A percentile compares a stretch with the other conserved stretches of the same genome.
Evolutionary conservation across 2,888 invertebrate genomes (phyloP).

Genomic region (Harpalus rufipes): DNA sequence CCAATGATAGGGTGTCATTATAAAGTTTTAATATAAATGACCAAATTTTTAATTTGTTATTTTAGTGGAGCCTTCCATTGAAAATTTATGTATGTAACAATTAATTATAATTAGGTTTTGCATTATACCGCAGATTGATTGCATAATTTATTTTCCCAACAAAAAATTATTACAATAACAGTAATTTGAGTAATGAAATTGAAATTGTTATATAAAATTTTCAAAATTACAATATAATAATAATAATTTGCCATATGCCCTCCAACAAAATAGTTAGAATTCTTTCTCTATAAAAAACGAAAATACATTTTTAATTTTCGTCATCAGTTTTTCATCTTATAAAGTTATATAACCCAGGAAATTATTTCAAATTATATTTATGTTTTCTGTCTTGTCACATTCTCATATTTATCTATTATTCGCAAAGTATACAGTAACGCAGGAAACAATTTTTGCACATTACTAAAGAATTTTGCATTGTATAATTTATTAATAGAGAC

Average conservation of each 20-base stretch:
- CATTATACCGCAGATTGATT: too few relatives aligned
- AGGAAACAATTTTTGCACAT: constrained; percentile 24
- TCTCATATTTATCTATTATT: not conserved
- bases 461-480: not conserved
- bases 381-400: not conserved
- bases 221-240: not conserved
- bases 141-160: too few relatives aligned
- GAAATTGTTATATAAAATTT: not conserved
- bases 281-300: not conserved
- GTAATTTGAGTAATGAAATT: not conserved
- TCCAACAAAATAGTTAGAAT: not conserved
- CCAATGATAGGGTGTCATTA: too few relatives aligned
- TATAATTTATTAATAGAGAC: constrained; percentile 9
- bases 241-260: not conserved
- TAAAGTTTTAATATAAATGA: too few relatives aligned
- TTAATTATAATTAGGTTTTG: too few relatives aligned
- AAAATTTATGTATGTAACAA: too few relatives aligned
- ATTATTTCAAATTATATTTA: not conserved
- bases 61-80: too few relatives aligned
- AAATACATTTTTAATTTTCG: constrained; percentile 9
- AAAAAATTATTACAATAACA: too few relatives aligned
- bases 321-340: not conserved
- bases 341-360: not conserved
- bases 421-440: constrained; percentile 2
- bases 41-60: too few relatives aligned